These are phyloP conservation scores for Pelodiscus sinensis DNA, from an alignment of 2,113 vertebrate genomes.

Conservation along the genomic window DNA sequence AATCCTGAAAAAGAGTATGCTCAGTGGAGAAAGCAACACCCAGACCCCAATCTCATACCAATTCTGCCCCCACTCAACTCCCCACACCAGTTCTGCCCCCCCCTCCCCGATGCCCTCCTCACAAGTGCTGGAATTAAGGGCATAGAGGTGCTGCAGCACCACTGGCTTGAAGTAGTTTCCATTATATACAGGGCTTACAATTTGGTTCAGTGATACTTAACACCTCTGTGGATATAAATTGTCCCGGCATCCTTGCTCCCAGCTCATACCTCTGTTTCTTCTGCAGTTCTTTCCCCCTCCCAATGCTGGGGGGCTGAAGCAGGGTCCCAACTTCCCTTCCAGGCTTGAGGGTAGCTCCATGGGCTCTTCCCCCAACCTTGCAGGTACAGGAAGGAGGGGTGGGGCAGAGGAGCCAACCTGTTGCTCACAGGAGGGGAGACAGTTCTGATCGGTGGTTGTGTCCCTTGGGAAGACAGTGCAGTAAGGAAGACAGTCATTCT, in stretches of 20 bases:
- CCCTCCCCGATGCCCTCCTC: neutral
- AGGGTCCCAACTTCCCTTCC: neutral
- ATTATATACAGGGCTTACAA: too few relatives aligned
- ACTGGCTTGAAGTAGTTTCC: too few relatives aligned
- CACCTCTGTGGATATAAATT: too few relatives aligned
- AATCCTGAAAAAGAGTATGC: neutral
- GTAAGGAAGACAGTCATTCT: neutral
- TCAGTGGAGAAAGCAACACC: neutral
- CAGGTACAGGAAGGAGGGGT: neutral
- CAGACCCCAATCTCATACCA: neutral
- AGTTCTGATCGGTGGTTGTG: neutral
- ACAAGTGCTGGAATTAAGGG: too few relatives aligned
- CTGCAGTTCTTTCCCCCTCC: neutral
- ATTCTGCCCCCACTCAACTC: neutral
- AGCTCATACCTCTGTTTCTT: neutral
- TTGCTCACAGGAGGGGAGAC: neutral
- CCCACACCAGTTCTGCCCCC: neutral
- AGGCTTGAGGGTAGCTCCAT: neutral
- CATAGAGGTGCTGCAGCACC: too few relatives aligned
- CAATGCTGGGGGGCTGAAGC: neutral
- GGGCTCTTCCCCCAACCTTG: neutral
- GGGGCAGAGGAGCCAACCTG: neutral
- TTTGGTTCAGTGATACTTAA: too few relatives aligned
- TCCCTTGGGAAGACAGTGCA: neutral
- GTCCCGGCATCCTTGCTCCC: too few relatives aligned